These are phyloP conservation scores for Enteromius trimaculatus DNA, from an alignment of 2,797 vertebrate genomes.

Conservation along the genomic window DNA sequence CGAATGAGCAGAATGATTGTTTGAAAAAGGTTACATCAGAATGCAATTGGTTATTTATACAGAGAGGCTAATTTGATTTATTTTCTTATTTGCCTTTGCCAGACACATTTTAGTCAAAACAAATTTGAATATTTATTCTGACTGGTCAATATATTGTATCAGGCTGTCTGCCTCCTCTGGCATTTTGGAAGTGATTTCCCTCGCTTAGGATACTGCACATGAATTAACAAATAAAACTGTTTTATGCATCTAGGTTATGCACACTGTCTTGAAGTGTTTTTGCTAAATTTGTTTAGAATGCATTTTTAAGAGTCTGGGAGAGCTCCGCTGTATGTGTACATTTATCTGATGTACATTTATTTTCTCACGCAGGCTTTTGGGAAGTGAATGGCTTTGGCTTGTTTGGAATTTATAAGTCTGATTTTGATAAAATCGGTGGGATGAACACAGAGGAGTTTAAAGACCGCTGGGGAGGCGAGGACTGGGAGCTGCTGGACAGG, in stretches of 20 bases:
- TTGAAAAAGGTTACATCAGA: neutral
- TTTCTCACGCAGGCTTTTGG: constrained; percentile 88
- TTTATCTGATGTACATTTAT: constrained; percentile 11
- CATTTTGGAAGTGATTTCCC: neutral
- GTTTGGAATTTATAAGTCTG: constrained; percentile 97
- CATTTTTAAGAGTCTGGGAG: neutral
- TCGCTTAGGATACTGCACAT: neutral
- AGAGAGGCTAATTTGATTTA: neutral
- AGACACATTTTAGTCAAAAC: neutral
- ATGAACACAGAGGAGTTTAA: constrained; percentile 99
- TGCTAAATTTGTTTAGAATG: neutral
- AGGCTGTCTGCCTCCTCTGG: neutral
- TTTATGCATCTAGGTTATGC: constrained; percentile 7
- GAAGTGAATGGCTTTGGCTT: constrained; percentile 98
- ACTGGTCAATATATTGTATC: neutral
- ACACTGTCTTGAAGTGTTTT: neutral
- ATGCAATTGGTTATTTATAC: neutral
- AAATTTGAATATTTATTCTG: constrained; percentile 10
- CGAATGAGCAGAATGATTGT: neutral
- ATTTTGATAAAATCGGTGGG: constrained; percentile 95
- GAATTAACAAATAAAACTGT: neutral
- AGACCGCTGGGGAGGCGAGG: constrained; percentile 98
- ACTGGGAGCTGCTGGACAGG: constrained; percentile 99
- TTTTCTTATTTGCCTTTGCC: neutral
- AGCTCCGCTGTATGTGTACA: neutral